These are phyloP conservation scores for Rutilus rutilus DNA, from an alignment of 2,113 vertebrate genomes.

Conservation along the genomic window DNA sequence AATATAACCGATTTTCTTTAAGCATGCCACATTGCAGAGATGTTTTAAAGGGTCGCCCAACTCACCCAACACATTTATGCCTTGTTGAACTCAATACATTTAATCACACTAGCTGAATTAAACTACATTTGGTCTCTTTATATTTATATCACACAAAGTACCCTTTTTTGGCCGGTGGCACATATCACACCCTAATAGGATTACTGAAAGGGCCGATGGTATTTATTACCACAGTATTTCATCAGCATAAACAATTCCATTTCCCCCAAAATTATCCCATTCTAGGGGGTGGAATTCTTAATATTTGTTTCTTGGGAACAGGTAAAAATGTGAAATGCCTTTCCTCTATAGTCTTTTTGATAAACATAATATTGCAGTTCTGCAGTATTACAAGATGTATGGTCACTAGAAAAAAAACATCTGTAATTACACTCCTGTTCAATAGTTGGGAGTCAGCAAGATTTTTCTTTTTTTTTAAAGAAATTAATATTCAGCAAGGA, in stretches of 20 bases:
- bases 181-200: background rate
- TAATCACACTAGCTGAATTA: background rate
- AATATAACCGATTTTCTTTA: background rate
- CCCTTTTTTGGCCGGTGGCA: background rate
- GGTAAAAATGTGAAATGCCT: too few species aligned
- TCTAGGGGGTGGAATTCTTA: background rate
- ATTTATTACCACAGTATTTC: background rate
- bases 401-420: too few species aligned
- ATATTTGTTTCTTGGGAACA: too few species aligned
- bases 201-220: background rate
- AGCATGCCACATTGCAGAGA: background rate
- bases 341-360: too few species aligned
- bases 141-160: background rate
- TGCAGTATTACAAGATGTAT: too few species aligned
- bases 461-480: too few species aligned
- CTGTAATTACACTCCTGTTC: too few species aligned
- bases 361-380: too few species aligned
- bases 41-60: background rate
- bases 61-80: constrained; percentile 25
- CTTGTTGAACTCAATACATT: constrained; percentile 33
- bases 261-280: background rate
- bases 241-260: background rate
- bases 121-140: background rate
- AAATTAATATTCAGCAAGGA: too few species aligned
- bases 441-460: too few species aligned